A percentile compares a stretch with the other conserved stretches of the same genome.
These are phyloP conservation scores for Anser brachyrhynchus DNA, from an alignment of 2,113 vertebrate species.

Conservation along the genomic window DNA sequence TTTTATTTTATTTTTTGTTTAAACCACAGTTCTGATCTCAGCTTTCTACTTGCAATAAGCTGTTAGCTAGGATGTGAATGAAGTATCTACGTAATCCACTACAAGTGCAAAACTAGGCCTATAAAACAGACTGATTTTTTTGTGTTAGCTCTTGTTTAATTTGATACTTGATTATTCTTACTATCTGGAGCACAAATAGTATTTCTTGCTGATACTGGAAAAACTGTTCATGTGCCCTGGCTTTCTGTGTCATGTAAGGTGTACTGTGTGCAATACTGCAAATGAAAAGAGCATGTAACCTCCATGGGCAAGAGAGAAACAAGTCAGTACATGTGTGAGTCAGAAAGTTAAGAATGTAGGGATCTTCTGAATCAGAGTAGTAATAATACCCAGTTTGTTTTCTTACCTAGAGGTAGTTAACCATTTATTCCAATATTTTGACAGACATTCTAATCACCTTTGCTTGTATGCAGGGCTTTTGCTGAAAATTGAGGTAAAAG, in stretches of 20 bases:
- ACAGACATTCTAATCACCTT: neutral
- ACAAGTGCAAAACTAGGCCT: neutral
- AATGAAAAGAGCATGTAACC: neutral
- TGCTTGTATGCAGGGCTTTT: accelerated
- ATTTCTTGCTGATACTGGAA: neutral
- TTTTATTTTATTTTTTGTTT: neutral
- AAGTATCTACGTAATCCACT: neutral
- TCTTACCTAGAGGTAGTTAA: constrained; percentile 8
- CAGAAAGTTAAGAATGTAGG: neutral
- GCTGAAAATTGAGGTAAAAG: neutral
- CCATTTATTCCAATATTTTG: neutral
- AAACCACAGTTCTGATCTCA: neutral
- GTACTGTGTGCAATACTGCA: neutral
- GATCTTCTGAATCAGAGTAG: neutral
- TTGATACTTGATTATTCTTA: neutral
- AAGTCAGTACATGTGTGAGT: neutral
- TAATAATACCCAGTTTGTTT: neutral
- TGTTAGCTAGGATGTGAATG: neutral
- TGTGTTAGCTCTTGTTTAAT: neutral
- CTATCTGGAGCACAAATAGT: neutral
- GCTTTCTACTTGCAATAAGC: neutral
- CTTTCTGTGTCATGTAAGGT: neutral
- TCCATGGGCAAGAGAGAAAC: neutral
- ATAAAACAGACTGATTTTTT: neutral
- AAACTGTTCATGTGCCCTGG: neutral